Conservation (phyloP, 2,888 invertebrate genomes). For the Chrysina gloriosa region DNA sequence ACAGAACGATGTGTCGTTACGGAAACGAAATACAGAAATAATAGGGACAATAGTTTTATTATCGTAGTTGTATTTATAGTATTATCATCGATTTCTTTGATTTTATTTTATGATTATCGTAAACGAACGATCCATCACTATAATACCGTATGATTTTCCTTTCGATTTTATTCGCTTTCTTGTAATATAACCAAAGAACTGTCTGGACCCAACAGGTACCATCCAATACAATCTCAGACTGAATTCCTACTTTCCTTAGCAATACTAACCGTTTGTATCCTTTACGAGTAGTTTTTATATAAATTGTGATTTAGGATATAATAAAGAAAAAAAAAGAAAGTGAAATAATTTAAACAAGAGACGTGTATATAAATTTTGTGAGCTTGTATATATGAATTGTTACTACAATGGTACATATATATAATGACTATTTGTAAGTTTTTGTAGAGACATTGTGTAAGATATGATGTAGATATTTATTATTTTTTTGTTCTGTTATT, state of each 20-base stretch:
- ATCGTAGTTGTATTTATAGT: slow-evolving; percentile 27
- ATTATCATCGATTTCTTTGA: slow-evolving; percentile 20
- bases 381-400: slow-evolving; percentile 48
- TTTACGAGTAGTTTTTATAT: slow-evolving; percentile 47
- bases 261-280: slow-evolving; percentile 53
- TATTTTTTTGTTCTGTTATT: slow-evolving; percentile 50
- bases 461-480: slow-evolving; percentile 53
- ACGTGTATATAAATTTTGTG: slow-evolving; percentile 48
- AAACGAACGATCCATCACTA: slow-evolving; percentile 9
- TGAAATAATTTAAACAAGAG: slow-evolving; percentile 39
- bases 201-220: slow-evolving; percentile 47
- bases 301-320: slow-evolving; percentile 53
- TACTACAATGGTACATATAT: slow-evolving; percentile 40
- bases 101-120: slow-evolving; percentile 35
- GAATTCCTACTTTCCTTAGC: slow-evolving; percentile 58
- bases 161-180: slow-evolving; percentile 35
- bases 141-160: slow-evolving; percentile 2
- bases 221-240: slow-evolving; percentile 57
- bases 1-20: slow-evolving; percentile 38
- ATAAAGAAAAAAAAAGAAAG: slow-evolving; percentile 37
- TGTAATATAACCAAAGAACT: slow-evolving; percentile 54
- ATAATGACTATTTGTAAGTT: slow-evolving; percentile 41
- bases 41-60: slow-evolving; percentile 39
- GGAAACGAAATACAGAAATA: not conserved
- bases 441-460: slow-evolving; percentile 45